Base-by-base conservation (phyloP, 2,888 invertebrate genomes). In the Listrodromus nycthemerus region DNA sequence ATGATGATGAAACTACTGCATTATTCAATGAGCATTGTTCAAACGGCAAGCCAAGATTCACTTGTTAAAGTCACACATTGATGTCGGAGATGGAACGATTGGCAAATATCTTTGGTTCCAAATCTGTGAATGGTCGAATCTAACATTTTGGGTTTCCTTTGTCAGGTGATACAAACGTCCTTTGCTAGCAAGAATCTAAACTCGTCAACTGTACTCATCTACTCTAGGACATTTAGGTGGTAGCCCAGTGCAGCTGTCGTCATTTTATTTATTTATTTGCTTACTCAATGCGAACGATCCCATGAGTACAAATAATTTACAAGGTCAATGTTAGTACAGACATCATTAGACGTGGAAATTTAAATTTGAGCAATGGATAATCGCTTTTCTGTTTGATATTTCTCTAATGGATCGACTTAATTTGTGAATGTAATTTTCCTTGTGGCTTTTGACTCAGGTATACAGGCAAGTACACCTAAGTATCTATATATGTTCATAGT, bases 1-100 rank as follows among this genome's bases (percentile, higher is more conserved):
- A 61, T 78, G 50, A 52, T n/a, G 41, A 19, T 37, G 58, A 66
- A 86, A 81, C 84, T 78, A 6, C 77, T 89, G 88, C 86, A 89
- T 90, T 90, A 89, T 89, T 89, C 89, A 90, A 90, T 69, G 86
- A 76, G 76, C 84, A 84, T 76, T 67, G 83, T 86, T 69, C 63
- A 88, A 87, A 76, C 84, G 73, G 13, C 71, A 58, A 67, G 79
- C 69, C 69, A 75, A 82, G 82, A 58, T 24, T 58, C 24, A 58
- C 37, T n/a, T 45, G 24, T 13, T 6, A 45, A 45, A 45, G 30
- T 27, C 13, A 16, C 37, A 19, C 21, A 2, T n/a, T n/a, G 24
- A 41, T 41, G 16, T 71, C 37, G 16, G 8, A 41, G 6, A 7
- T 19, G 16, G 58, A 41, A 19, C 30, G 10, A 19, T 48, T 30